Base-by-base conservation (phyloP, 30 jellyfish, hydroid and myxozoan species). In the Phacellophora camtschatica region DNA sequence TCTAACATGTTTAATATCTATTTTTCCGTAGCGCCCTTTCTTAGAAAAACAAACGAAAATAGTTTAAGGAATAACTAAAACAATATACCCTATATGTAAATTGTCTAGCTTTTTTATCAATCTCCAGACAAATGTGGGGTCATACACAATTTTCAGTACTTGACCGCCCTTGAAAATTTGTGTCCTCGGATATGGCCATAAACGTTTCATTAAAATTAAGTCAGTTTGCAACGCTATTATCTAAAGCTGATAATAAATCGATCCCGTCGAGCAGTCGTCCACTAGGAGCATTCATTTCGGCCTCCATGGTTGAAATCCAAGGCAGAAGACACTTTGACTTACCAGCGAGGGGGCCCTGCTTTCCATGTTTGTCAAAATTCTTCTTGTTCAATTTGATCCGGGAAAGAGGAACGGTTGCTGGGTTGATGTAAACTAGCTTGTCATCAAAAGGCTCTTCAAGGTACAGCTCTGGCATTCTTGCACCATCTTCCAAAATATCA, bases 201-300 rank as follows among this genome's bases (percentile, higher is more conserved):
- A n/a, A n/a, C n/a, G n/a, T n/a, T n/a, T 49, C 4, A 42, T 42
- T 23, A 23, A 58, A 23, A 30, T 13, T 42, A 58, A 30, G 42
- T 39, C 56, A 74, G 57, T 69, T 62, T 5, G 42, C 57, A 50
- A 65, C 90, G 22, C 54, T 75, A 13, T 39, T 27, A 30, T 79
- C 96, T 34, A 87, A 59, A 9, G 96, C 96, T 28, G 73, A 72
- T 0, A 87, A 64, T 16, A 87, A 54, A 32, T 87, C 96, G 28
- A 55, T 84, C 19, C 96, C 96, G 16, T 74, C 94, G 22, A 87
- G 58, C 55, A 87, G 70, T 22, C 84, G 80, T 3, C 83, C 83
- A 15, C 94, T 54, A 34, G 96, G 96, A 19, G 92, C 91, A 77
- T 87, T 87, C 71, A 77, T 48, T 32, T 87, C 96, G 12, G 85